Evolutionary conservation across 2,888 invertebrate species (phyloP).

Genomic region (Sinodicranocentrus sp.): DNA sequence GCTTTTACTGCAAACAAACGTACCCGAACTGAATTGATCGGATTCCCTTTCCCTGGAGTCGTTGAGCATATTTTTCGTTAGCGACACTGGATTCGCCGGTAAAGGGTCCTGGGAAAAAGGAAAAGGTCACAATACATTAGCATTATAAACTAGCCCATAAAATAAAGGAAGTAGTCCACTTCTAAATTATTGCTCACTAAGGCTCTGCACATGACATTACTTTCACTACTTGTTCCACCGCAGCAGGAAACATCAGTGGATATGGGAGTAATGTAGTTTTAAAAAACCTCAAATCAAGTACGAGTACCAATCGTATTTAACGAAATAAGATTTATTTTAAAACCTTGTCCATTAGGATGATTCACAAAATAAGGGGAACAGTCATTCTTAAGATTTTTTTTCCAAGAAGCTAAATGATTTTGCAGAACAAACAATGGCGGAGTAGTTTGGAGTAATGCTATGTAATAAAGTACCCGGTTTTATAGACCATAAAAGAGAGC

Average conservation of each 20-base stretch:
- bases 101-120: slow-evolving; percentile 73
- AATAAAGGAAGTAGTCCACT: background rate
- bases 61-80: slow-evolving; percentile 72
- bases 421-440: no score
- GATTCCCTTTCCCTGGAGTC: slow-evolving; percentile 73
- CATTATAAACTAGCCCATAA: background rate
- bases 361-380: no score
- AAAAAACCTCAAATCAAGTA: no score
- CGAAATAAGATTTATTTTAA: no score
- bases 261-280: no score
- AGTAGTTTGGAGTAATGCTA: background rate
- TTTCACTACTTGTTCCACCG: slow-evolving; percentile 4
- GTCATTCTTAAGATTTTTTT: no score
- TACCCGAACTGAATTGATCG: slow-evolving; percentile 76
- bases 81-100: slow-evolving; percentile 71
- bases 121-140: slow-evolving; percentile 9
- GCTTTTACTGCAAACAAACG: slow-evolving; percentile 27
- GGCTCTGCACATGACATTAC: slow-evolving; percentile 5
- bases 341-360: no score
- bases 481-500: slow-evolving; percentile 35
- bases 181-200: no score
- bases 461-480: background rate
- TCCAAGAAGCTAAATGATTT: no score
- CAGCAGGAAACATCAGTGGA: background rate
- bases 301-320: no score